A percentile compares a stretch with the other conserved stretches of the same genome.
Evolutionary conservation across 2,888 invertebrate species (phyloP).

Genomic region (Leptinotarsa juncta): DNA sequence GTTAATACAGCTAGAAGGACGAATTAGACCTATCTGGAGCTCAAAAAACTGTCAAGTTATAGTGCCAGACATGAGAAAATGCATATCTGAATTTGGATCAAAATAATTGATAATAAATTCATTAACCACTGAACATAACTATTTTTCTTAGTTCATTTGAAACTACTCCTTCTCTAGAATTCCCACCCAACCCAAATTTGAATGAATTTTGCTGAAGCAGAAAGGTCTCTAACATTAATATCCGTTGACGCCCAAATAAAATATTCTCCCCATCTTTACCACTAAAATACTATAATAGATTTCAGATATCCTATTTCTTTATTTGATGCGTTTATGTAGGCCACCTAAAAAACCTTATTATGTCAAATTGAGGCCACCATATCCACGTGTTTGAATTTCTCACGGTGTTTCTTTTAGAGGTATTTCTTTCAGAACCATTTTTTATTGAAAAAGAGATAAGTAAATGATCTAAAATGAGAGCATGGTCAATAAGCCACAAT

Average conservation of each 20-base stretch:
- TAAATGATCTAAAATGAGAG: slow-evolving; percentile 18
- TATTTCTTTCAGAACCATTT: slow-evolving; percentile 25
- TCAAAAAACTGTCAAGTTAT: too few species aligned
- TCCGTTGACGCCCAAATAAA: slow-evolving; percentile 3
- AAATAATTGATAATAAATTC: too few species aligned
- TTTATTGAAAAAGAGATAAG: slow-evolving; percentile 1
- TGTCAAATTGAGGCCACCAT: slow-evolving; percentile 42
- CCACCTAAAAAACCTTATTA: slow-evolving; percentile 37
- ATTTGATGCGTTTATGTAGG: slow-evolving; percentile 41
- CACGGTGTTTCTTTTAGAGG: slow-evolving; percentile 40
- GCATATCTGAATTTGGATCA: too few species aligned
- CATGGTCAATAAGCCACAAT: slow-evolving; percentile 41
- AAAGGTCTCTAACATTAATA: not conserved
- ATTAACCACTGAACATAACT: too few species aligned
- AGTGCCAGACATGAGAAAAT: too few species aligned
- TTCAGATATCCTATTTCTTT: slow-evolving; percentile 40
- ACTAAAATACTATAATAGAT: slow-evolving; percentile 22
- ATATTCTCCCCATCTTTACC: slow-evolving; percentile 19
- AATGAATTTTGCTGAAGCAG: not conserved
- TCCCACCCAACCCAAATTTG: not conserved
- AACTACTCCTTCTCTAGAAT: not conserved
- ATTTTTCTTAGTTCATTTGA: not conserved
- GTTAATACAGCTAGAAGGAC: too few species aligned
- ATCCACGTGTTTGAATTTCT: slow-evolving; percentile 51
- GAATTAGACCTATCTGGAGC: too few species aligned